Conservation (phyloP, 2,888 invertebrate genomes). For the Ceriagrion tenellum region DNA sequence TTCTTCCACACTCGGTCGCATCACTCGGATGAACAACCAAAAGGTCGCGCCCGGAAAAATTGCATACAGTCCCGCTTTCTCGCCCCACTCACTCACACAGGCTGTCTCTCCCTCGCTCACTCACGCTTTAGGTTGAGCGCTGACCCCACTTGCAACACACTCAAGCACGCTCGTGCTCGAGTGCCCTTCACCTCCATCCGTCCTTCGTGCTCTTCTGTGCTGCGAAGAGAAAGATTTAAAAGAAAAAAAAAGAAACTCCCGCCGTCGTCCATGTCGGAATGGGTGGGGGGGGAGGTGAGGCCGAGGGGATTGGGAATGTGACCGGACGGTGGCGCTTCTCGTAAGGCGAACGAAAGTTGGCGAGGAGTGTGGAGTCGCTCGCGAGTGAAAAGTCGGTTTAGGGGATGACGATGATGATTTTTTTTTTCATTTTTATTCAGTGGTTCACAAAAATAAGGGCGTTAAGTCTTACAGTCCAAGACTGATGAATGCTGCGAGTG, state of each 20-base stretch:
- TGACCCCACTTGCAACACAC: constrained; percentile 51
- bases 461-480: not conserved
- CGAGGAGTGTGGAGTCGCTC: not conserved
- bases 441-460: not conserved
- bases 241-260: not conserved
- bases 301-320: not conserved
- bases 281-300: not conserved
- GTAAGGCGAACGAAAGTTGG: not conserved
- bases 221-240: not conserved
- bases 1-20: not conserved
- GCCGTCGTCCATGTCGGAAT: not conserved
- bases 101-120: not conserved
- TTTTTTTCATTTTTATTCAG: not conserved
- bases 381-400: not conserved
- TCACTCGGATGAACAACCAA: constrained; percentile 14
- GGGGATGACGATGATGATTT: not conserved
- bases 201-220: not conserved
- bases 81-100: not conserved
- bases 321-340: not conserved
- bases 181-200: constrained; percentile 16
- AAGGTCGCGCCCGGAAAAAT: constrained; percentile 41
- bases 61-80: constrained; percentile 34
- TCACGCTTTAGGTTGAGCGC: not conserved
- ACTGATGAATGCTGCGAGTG: not conserved
- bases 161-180: constrained; percentile 61